phyloP scores from a whole-genome alignment of 2,113 vertebrate species.

The Vicugna pacos region DNA sequence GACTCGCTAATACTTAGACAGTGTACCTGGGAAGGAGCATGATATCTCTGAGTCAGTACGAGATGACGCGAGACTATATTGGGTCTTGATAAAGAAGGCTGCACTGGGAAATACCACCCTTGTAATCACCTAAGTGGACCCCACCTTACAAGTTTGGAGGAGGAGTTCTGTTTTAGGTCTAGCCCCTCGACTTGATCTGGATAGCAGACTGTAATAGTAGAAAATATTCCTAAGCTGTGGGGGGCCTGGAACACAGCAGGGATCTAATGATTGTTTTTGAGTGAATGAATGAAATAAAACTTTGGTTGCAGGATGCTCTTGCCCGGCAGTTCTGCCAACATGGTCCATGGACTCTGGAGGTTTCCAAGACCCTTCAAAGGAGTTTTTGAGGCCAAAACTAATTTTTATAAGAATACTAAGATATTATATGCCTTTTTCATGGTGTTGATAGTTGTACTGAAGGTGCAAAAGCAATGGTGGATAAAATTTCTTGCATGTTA shows the following conservation, averaged over 20 bases:
- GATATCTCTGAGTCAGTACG: background rate
- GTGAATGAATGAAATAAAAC: background rate
- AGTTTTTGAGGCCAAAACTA: background rate
- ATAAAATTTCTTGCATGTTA: background rate
- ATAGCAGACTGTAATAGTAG: background rate
- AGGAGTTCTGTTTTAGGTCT: slow-evolving; percentile 20
- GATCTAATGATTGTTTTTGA: slow-evolving; percentile 4
- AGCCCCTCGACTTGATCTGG: background rate
- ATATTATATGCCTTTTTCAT: slow-evolving; percentile 6
- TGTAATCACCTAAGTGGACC: background rate
- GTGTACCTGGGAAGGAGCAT: background rate
- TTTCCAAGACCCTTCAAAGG: background rate
- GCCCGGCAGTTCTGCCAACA: background rate
- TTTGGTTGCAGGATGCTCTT: background rate
- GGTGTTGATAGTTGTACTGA: background rate
- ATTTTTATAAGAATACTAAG: background rate
- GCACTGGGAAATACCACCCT: background rate
- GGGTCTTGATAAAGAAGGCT: slow-evolving; percentile 12
- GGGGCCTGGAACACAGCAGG: background rate
- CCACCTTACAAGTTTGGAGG: background rate
- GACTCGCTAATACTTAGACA: background rate
- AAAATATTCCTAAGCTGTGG: background rate
- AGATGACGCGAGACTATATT: background rate
- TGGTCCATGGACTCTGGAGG: background rate
- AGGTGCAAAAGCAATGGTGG: background rate